These are phyloP conservation scores for Zygothrica quintamaculata DNA, from an alignment of 2,888 invertebrate genomes.

Conservation along the genomic window DNA sequence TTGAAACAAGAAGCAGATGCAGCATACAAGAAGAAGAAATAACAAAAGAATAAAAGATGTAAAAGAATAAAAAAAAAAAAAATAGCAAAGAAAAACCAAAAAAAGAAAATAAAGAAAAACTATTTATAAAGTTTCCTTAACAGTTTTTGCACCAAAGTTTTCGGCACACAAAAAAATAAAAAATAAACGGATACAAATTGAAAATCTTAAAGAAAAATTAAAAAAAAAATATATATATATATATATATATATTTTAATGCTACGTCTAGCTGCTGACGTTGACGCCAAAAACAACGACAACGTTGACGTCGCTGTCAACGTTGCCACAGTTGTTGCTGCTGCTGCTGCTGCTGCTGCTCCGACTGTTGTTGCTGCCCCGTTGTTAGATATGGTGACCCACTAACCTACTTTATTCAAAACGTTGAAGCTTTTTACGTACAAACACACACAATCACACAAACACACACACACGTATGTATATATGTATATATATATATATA, in stretches of 20 bases:
- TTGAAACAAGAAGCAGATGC: conserved; percentile 5
- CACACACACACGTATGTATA: conserved; percentile 11
- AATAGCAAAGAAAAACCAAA: conserved; percentile 15
- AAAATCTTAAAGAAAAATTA: conserved; percentile 40
- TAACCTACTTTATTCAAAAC: conserved; percentile 90
- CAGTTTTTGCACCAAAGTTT: conserved; percentile 35
- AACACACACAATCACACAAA: conserved; percentile 22
- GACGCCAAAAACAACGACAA: not conserved
- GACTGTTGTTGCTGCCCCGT: conserved; percentile 59
- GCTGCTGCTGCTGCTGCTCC: conserved; percentile 35
- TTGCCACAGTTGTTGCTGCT: conserved; percentile 32
- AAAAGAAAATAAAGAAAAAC: conserved; percentile 14
- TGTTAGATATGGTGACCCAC: conserved; percentile 87
- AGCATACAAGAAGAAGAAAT: conserved; percentile 2
- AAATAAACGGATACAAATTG: conserved; percentile 31
- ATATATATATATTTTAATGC: conserved; percentile 35
- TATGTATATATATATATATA: conserved; percentile 23
- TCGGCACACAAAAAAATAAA: conserved; percentile 6
- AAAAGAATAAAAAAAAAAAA: conserved; percentile 10
- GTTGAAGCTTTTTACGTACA: conserved; percentile 80
- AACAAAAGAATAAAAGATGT: conserved; percentile 6
- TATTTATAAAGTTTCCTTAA: conserved; percentile 30
- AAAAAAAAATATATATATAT: conserved; percentile 15
- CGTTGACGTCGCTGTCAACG: conserved; percentile 46
- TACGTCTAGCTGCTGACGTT: conserved; percentile 53